Evolutionary conservation across 2,113 vertebrate genomes (phyloP).

Genomic region (Chlamydotis undulata): DNA sequence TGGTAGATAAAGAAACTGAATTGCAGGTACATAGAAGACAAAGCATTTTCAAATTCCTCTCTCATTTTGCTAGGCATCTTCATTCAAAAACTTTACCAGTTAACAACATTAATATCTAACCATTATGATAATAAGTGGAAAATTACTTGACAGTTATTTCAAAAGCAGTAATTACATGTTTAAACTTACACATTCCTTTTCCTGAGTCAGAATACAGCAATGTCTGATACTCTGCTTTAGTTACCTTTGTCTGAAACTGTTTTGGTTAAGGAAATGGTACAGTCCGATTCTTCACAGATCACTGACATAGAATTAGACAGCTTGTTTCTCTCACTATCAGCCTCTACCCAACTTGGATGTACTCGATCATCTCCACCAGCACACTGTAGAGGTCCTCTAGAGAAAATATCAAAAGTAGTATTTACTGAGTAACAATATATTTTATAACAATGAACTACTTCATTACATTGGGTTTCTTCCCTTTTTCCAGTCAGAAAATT

Average conservation of each 20-base stretch:
- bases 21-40: neutral
- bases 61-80: neutral
- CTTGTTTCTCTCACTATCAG: neutral
- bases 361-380: neutral
- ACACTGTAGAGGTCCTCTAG: conserved; percentile 36
- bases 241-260: conserved; percentile 43
- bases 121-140: neutral
- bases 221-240: neutral
- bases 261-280: neutral
- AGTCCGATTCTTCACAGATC: neutral
- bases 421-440: neutral
- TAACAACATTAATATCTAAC: neutral
- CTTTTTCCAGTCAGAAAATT: neutral
- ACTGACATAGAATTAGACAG: neutral
- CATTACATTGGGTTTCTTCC: neutral
- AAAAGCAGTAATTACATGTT: neutral
- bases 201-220: neutral
- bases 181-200: neutral
- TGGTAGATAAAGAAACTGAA: neutral
- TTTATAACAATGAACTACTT: neutral
- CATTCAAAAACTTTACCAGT: neutral
- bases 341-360: neutral
- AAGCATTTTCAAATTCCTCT: neutral
- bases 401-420: neutral
- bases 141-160: neutral